Conservation (phyloP, 2,113 vertebrate genomes). For the Lasiurus borealis region DNA sequence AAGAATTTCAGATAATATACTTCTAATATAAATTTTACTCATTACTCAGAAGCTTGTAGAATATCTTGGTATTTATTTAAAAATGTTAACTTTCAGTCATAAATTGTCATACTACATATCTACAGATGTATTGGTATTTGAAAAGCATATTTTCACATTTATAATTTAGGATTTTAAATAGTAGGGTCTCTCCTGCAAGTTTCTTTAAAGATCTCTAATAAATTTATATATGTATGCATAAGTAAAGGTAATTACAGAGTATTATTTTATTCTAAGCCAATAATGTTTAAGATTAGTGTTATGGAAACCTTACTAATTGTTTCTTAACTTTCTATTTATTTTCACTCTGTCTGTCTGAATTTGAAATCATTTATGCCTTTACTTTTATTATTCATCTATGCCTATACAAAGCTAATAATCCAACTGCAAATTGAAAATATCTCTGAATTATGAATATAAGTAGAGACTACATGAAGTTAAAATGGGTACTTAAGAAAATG, state of each 20-base stretch:
- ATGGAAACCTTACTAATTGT: not conserved
- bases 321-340: not conserved
- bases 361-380: not conserved
- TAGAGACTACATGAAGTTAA: not conserved
- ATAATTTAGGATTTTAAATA: constrained; percentile 27
- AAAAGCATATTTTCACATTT: not conserved
- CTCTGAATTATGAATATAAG: not conserved
- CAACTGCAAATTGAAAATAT: not conserved
- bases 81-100: not conserved
- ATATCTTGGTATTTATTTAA: not conserved
- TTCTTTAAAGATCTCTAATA: not conserved
- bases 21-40: constrained; percentile 49
- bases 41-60: constrained; percentile 15
- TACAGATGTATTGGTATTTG: not conserved
- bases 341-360: not conserved
- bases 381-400: not conserved
- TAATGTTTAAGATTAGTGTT: not conserved
- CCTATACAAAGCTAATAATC: not conserved
- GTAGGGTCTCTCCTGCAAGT: not conserved
- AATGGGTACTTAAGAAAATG: not conserved
- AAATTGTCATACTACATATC: not conserved
- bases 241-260: not conserved
- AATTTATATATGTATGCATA: not conserved
- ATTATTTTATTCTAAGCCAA: not conserved
- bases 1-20: constrained; percentile 26